phyloP scores from a whole-genome alignment of 1,140 invertebrate genomes.

The Protaetia brevitarsis region DNA sequence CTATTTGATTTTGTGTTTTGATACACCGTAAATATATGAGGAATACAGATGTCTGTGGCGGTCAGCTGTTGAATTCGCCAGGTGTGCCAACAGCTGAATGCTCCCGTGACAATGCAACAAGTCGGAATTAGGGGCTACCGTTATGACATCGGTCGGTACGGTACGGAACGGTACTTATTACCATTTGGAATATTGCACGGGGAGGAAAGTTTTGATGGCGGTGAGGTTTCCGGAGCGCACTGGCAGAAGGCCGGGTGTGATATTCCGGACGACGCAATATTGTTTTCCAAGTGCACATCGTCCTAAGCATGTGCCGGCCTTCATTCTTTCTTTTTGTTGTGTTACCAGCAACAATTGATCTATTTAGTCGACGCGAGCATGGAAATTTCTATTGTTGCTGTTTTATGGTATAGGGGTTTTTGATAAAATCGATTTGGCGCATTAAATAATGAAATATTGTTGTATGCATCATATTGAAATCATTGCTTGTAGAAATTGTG shows the following conservation, averaged over 20 bases:
- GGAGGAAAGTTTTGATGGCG: not conserved
- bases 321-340: not conserved
- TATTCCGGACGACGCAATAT: not conserved
- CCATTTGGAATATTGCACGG: constrained; percentile 22
- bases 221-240: not conserved
- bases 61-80: constrained; percentile 29
- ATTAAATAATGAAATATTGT: not conserved
- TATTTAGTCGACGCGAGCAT: not conserved
- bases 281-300: not conserved
- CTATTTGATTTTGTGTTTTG: constrained; percentile 15
- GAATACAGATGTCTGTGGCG: constrained; percentile 22
- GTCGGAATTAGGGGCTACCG: constrained; percentile 25
- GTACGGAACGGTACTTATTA: constrained; percentile 24
- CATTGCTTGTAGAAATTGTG: too few relatives aligned
- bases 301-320: not conserved
- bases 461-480: too few relatives aligned
- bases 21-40: constrained; percentile 12
- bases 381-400: not conserved
- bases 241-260: too few relatives aligned
- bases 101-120: constrained; percentile 29
- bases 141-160: constrained; percentile 16
- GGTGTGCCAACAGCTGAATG: constrained; percentile 26
- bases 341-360: constrained; percentile 3
- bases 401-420: not conserved
- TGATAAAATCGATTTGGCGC: not conserved